Base-by-base conservation (phyloP, 1,140 invertebrate species). In the Anagrus nilaparvatae region DNA sequence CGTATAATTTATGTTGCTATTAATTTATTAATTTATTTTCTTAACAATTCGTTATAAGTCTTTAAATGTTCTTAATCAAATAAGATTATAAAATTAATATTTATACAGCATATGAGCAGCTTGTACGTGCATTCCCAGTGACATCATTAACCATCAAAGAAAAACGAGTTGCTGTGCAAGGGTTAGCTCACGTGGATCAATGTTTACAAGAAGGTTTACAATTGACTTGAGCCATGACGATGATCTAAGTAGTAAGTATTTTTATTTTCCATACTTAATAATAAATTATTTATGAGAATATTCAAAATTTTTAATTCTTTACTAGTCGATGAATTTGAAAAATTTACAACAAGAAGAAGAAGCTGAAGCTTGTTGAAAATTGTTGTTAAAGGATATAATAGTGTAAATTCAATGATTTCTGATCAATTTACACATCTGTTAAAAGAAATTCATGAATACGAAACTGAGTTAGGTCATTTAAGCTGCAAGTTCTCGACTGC, bases 91-190 rank as follows among this genome's bases (percentile, higher is more conserved):
- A n/a, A 8, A 5, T 32, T 50, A 32, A 34, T 14, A 44, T 40
- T 31, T 43, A 43, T 47, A 23, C 58, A 77, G 87, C 86, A 25
- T 90, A 86, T 55, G 89, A 94, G 59, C 87, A 91, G 58, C 74
- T 85, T 20, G 82, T 94, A 9, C 72, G 90, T 28, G 78, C 86
- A 28, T 93, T 96, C 61, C 92, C 92, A 0, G 75, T 96, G 5
- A 83, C 88, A 10, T 89, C 89, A 1, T 59, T 96, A 30, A 92
- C 90, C 4, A n/a, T n/a, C n/a, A 92, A 94, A 58, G 94, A 98
- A 63, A 98, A 98, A 59, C 79, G 84, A 45, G 82, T 97, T 5
- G 81, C 82, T 32, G 82, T 90, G 31, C 83, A 93, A 50, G 88
- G 92, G 60, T 65, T 90, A 31, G 75, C 81, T 2, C 85, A 90